Percentiles rank a stretch among this genome's conserved stretches.
phyloP scores from a whole-genome alignment of 1,140 invertebrate genomes.

The Drosophila saltans region DNA sequence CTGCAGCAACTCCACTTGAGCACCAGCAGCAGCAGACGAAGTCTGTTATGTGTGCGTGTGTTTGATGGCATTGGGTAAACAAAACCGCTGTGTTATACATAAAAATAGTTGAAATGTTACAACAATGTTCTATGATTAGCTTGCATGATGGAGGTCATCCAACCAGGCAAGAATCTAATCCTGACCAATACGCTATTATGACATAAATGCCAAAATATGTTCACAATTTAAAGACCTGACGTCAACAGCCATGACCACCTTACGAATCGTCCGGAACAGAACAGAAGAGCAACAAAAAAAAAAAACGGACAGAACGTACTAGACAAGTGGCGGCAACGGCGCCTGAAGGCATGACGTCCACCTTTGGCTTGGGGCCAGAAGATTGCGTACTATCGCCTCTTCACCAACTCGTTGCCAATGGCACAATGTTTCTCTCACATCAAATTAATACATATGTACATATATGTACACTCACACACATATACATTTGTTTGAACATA shows the following conservation, averaged over 20 bases:
- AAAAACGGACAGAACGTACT: conserved; percentile 10
- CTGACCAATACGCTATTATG: conserved; percentile 39
- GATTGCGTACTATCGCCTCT: conserved; percentile 39
- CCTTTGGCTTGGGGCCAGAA: conserved; percentile 60
- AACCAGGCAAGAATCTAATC: conserved; percentile 6
- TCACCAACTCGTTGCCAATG: conserved; percentile 19
- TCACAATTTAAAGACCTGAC: conserved; percentile 65
- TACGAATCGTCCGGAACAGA: conserved; percentile 25
- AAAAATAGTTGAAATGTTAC: conserved; percentile 28
- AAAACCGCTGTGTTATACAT: not conserved
- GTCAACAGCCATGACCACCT: conserved; percentile 71
- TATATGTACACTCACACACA: not conserved
- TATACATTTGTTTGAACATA: not conserved
- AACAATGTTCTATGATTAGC: conserved; percentile 59
- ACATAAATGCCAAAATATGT: conserved; percentile 41
- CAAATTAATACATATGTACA: not conserved
- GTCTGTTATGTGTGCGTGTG: not conserved
- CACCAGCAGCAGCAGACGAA: conserved; percentile 34
- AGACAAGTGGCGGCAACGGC: conserved; percentile 49
- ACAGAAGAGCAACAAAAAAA: not conserved
- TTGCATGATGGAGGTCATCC: conserved; percentile 44
- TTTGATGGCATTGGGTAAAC: conserved; percentile 32
- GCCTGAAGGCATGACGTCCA: conserved; percentile 66
- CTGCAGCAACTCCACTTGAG: conserved; percentile 11
- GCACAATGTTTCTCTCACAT: conserved; percentile 2